Base-by-base conservation (phyloP, 2,797 vertebrate genomes). In the Otolemur crassicaudatus region DNA sequence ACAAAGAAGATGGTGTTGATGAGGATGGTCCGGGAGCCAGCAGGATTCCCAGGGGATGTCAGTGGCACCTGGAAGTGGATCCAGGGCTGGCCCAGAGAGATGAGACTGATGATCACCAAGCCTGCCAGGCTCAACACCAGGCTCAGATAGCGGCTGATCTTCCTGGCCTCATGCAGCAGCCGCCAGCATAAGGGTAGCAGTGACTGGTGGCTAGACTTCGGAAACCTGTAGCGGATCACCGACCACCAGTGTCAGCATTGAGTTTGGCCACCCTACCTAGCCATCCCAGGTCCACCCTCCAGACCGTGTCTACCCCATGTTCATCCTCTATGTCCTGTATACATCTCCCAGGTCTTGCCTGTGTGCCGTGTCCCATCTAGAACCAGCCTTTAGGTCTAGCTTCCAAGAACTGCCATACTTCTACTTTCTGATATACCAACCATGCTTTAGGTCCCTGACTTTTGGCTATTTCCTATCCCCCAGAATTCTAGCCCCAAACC, bases 61-160 rank as follows among this genome's bases (percentile, higher is more conserved):
- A 98, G 72, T 16, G 97, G 97, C 77, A 97, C 97, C 37, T 76
- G 87, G 87, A 98, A 98, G 69, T 97, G 90, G n/a, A 97, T 60
- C 97, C 97, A 98, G 61, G 96, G 94, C 77, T 92, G 84, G 73
- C 80, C 69, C 31, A 97, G 86, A 10, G 56, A 82, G 40, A 96
- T 87, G 72, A 97, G 25, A 4, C 25, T 0, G 10, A 96, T 60
- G 76, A 95, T 56, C n/a, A 63, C 7, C 43, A 96, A 37, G 10
- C 96, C 85, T 1, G 53, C 19, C 63, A 97, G 29, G 14, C 70
- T 82, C 60, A 98, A 90, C 13, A 29, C 40, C 27, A 98, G 96
- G 65, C 95, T 96, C 46, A 97, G 17, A 31, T 82, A 23, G 43
- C n/a, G 95, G 69, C 72, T 96, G 43, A 86, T 75, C 87, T 72